Evolutionary conservation across 2,797 vertebrate species (phyloP), one percentile per base, ranked within the genome.

Genomic region (Hylomyscus alleni): DNA sequence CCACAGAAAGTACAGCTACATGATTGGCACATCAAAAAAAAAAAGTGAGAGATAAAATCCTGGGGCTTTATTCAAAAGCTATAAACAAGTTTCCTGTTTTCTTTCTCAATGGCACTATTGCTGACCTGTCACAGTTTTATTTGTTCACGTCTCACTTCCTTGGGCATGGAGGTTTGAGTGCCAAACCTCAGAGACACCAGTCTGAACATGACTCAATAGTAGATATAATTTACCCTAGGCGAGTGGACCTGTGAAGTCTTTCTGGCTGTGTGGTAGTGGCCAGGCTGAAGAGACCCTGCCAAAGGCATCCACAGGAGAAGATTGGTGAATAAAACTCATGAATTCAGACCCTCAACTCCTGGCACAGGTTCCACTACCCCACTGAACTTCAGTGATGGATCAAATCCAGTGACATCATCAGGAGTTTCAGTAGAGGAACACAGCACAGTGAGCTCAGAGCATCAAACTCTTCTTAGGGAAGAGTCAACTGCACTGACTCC

Each of bases 151-250:
- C 76, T 47, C 6, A 37, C 0, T 56, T 3, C 24, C 3, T 34
- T 82, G 10, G 29, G 9, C 19, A 14, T 11, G 2, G 80, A 10
- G 6, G 1, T 10, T 4, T 34, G 9, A 2, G 1, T n/a, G 0
- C 29, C 37, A 44, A 84, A 14, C 5, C 37, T 93, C 78, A 72
- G 56, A 65, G 73, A 52, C 22, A 4, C 54, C 24, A 77, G 65
- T 8, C 69, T 67, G 47, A 75, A 8, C 31, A 44, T 52, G n/a
- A 44, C 11, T 67, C n/a, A 26, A 40, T 26, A 29, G 9, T 15
- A 56, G 37, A 6, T 2, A 65, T 2, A 2, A 82, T 62, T 20
- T 26, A 8, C 11, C 14, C 3, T 44, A 34, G 44, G 40, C 12
- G 50, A 54, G 75, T 37, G 34, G 44, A 17, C 44, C 4, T n/a